Evolutionary conservation across 2,888 invertebrate species (phyloP).

Genomic region (Apomyelois bistriatella): DNA sequence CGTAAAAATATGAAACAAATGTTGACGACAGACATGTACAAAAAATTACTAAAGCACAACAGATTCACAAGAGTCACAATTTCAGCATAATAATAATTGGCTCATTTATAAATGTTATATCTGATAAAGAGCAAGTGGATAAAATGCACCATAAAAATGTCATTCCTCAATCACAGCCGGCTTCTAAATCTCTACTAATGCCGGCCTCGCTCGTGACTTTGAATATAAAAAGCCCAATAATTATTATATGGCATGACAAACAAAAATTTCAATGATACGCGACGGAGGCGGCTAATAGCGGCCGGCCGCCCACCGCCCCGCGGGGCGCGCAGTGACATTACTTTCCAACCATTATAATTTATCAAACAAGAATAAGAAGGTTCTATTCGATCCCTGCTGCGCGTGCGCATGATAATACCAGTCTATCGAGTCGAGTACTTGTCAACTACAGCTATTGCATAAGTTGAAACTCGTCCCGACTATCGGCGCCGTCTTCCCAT

Average conservation of each 20-base stretch:
- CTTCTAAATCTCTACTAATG: conserved; percentile 12
- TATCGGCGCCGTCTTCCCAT: conserved; percentile 28
- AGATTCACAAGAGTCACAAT: no score
- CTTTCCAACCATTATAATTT: conserved; percentile 66
- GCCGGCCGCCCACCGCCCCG: conserved; percentile 45
- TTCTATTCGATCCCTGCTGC: conserved; percentile 55
- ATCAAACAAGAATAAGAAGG: conserved; percentile 61
- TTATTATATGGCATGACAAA: conserved; percentile 66
- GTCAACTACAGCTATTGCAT: conserved; percentile 49
- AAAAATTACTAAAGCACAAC: no score
- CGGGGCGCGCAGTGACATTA: conserved; percentile 61
- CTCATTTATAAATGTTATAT: no score
- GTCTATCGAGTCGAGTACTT: conserved; percentile 55
- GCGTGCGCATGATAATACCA: conserved; percentile 57
- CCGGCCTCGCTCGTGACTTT: conserved; percentile 28
- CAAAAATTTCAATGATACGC: conserved; percentile 64
- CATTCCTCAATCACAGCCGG: conserved; percentile 9
- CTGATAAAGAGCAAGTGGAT: neutral
- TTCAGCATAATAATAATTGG: no score
- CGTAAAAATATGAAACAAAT: no score
- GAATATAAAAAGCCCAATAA: conserved; percentile 42
- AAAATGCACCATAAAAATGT: neutral
- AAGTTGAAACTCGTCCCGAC: conserved; percentile 54
- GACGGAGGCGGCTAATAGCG: conserved; percentile 53
- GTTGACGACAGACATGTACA: no score